These are phyloP conservation scores for Variabilichromis moorii DNA, from an alignment of 2,113 vertebrate species.

Conservation along the genomic window DNA sequence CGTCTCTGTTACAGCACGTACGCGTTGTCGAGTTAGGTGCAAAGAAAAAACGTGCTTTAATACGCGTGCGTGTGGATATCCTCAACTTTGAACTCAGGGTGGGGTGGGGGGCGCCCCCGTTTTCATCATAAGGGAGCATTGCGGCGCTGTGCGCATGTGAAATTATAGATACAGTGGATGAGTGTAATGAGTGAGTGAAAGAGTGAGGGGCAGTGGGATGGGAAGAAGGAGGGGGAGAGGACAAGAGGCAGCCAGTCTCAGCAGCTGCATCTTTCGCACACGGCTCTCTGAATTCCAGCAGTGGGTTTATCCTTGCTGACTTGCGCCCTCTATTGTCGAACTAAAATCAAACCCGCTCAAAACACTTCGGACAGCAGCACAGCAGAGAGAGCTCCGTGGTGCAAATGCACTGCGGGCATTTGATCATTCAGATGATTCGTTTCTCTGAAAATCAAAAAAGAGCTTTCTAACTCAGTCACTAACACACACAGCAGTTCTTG, in stretches of 20 bases:
- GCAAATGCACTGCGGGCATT: neutral
- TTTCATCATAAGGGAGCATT: neutral
- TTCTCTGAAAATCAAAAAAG: neutral
- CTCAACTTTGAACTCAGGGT: neutral
- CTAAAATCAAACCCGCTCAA: neutral
- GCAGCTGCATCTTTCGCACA: slow-evolving; percentile 45
- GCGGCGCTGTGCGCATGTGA: neutral
- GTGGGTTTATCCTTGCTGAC: slow-evolving; percentile 58
- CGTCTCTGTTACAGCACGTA: neutral
- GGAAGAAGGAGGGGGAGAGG: neutral
- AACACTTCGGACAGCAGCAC: neutral
- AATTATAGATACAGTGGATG: slow-evolving; percentile 16
- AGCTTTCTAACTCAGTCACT: neutral
- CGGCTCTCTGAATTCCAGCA: slow-evolving; percentile 53
- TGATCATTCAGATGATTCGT: neutral
- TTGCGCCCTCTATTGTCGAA: slow-evolving; percentile 70
- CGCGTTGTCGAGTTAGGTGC: neutral
- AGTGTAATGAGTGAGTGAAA: slow-evolving; percentile 31
- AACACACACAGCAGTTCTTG: neutral
- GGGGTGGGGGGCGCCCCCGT: neutral
- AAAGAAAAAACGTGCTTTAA: neutral
- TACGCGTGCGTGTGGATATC: neutral
- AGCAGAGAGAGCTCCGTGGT: neutral
- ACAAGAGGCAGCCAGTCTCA: slow-evolving; percentile 8
- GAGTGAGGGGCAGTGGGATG: neutral